Percentiles rank a stretch among this genome's conserved stretches.
Evolutionary conservation across 2,888 invertebrate genomes (phyloP).

Genomic region (Didymodactylos carnosus): DNA sequence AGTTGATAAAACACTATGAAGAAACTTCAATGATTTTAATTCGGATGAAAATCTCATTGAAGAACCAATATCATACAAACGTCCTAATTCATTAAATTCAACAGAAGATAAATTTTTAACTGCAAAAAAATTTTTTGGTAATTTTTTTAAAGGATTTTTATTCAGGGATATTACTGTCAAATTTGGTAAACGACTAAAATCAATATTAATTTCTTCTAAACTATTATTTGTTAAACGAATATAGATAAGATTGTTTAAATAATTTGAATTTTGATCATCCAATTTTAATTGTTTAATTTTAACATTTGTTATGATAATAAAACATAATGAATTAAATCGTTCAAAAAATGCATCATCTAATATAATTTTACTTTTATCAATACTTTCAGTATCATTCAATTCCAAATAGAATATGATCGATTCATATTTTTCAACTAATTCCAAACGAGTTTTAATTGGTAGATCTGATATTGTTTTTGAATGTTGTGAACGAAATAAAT

Average conservation of each 20-base stretch:
- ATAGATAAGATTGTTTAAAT: neutral
- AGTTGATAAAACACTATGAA: neutral
- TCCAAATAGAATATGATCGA: neutral
- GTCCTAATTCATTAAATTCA: neutral
- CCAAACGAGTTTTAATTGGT: neutral
- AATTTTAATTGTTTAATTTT: neutral
- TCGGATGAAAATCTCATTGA: neutral
- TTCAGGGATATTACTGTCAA: neutral
- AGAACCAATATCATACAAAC: neutral
- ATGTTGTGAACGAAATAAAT: neutral
- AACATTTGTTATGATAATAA: neutral
- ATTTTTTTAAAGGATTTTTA: neutral
- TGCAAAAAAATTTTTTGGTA: slow-evolving; percentile 1
- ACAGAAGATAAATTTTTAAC: neutral
- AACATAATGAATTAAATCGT: neutral
- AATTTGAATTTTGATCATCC: neutral
- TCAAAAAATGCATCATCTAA: neutral
- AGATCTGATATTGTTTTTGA: neutral
- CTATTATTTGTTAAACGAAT: slow-evolving; percentile 2
- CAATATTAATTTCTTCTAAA: neutral
- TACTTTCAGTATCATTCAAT: neutral
- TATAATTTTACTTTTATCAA: neutral
- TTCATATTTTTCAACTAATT: neutral
- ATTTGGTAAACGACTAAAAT: neutral
- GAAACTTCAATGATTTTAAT: neutral